A percentile compares a stretch with the other conserved stretches of the same genome.
phyloP scores from a whole-genome alignment of 2,113 vertebrate species.

The Strix uralensis region DNA sequence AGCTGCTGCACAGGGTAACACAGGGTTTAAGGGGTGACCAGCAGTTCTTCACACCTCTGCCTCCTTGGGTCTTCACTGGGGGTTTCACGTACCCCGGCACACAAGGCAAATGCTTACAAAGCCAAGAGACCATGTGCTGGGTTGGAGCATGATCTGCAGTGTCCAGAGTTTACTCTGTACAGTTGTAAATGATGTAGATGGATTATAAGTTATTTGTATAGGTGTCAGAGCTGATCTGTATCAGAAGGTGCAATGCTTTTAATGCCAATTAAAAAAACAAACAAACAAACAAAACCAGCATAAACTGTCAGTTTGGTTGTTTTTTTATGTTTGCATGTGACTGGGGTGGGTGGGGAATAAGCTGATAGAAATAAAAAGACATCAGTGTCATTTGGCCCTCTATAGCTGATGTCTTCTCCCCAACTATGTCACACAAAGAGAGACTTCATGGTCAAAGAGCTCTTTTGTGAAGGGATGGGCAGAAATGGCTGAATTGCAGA shows the following conservation, averaged over 20 bases:
- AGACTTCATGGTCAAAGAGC: neutral
- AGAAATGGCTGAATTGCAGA: neutral
- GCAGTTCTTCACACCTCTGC: neutral
- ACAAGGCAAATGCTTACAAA: neutral
- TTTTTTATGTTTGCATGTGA: neutral
- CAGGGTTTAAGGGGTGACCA: neutral
- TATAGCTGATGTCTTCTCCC: neutral
- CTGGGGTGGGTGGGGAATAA: neutral
- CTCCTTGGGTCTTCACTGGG: neutral
- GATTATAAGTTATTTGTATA: slow-evolving; percentile 64
- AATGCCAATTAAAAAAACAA: neutral
- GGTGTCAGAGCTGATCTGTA: neutral
- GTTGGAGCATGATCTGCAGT: neutral
- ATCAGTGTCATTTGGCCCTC: neutral
- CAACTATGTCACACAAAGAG: neutral
- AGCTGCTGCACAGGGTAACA: neutral
- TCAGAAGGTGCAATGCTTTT: neutral
- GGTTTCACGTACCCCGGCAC: neutral
- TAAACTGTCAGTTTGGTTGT: neutral
- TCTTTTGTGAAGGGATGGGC: neutral
- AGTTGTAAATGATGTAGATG: slow-evolving; percentile 47
- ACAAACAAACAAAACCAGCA: neutral
- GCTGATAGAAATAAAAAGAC: neutral
- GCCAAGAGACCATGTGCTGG: fast-evolving
- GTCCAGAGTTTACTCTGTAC: neutral